A percentile compares a stretch with the other conserved stretches of the same genome.
phyloP scores from a whole-genome alignment of 2,113 vertebrate genomes.

The Semnornis frantzii region DNA sequence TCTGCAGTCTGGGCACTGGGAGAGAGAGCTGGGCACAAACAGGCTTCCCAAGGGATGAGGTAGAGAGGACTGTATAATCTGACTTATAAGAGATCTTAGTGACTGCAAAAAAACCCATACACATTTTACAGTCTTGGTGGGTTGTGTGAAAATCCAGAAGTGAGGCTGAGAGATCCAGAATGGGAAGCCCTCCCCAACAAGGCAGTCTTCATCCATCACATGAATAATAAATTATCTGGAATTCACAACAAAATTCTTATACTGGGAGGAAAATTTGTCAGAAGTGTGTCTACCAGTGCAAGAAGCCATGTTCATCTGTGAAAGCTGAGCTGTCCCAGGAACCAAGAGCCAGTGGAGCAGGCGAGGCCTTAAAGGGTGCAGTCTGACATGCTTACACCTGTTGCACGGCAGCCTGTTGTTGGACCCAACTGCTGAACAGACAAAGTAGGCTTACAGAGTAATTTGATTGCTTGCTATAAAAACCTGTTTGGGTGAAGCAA shows the following conservation, averaged over 20 bases:
- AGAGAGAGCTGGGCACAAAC: not conserved
- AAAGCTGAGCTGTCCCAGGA: not conserved
- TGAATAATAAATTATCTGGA: not conserved
- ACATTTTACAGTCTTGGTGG: not conserved
- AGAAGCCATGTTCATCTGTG: not conserved
- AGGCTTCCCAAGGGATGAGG: not conserved
- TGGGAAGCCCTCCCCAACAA: not conserved
- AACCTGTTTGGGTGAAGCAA: not conserved
- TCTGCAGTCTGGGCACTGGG: not conserved
- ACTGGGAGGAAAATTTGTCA: not conserved
- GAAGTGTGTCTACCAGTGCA: no score
- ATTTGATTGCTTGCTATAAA: not conserved
- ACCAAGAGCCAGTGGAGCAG: not conserved
- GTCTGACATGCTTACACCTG: not conserved
- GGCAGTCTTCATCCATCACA: not conserved
- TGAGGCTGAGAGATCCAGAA: not conserved
- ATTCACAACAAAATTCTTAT: not conserved
- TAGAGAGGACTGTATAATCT: not conserved
- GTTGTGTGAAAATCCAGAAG: not conserved
- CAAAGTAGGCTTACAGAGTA: not conserved
- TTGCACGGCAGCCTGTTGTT: not conserved
- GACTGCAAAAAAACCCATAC: not conserved
- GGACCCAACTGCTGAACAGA: not conserved
- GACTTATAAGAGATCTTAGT: not conserved
- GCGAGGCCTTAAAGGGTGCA: not conserved